These are phyloP conservation scores for Erpetoichthys calabaricus DNA, from an alignment of 2,797 vertebrate genomes.

Conservation along the genomic window DNA sequence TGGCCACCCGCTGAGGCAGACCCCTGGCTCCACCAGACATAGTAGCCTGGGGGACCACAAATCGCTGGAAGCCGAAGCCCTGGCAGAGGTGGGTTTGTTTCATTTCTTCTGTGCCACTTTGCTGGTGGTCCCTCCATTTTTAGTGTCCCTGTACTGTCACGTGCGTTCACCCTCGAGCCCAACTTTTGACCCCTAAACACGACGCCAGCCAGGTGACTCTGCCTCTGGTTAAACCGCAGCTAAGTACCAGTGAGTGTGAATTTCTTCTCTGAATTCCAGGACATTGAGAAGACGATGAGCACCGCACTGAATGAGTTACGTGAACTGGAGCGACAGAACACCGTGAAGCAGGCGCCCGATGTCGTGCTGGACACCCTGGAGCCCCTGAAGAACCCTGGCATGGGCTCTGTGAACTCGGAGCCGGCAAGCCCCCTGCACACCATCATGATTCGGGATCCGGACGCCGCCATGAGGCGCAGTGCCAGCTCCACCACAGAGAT, in stretches of 20 bases:
- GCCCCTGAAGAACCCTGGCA: conserved; percentile 69
- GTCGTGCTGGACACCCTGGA: conserved; percentile 89
- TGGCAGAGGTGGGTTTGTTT: conserved; percentile 63
- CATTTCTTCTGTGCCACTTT: too few species aligned
- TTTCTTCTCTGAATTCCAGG: conserved; percentile 37
- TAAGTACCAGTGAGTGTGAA: conserved; percentile 8
- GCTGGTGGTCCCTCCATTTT: too few species aligned
- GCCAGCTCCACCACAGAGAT: conserved; percentile 77
- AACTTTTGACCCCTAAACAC: background rate
- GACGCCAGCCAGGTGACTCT: background rate
- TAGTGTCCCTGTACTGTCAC: too few species aligned
- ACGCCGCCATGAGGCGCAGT: conserved; percentile 71
- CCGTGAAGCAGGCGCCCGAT: conserved; percentile 81
- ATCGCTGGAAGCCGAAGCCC: conserved; percentile 76
- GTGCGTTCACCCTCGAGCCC: background rate
- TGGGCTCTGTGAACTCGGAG: conserved; percentile 55
- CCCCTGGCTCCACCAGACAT: conserved; percentile 67
- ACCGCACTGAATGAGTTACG: conserved; percentile 80
- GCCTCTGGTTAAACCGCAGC: background rate
- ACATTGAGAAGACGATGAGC: conserved; percentile 95
- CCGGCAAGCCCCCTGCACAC: conserved; percentile 80
- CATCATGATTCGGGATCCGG: conserved; percentile 81
- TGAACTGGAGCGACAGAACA: conserved; percentile 86
- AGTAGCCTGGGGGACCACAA: conserved; percentile 83
- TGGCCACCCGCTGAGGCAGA: conserved; percentile 54